Percentiles rank a stretch among this genome's conserved stretches.
phyloP scores from a whole-genome alignment of 2,888 invertebrate species.

The Dicranocentrus wangi region DNA sequence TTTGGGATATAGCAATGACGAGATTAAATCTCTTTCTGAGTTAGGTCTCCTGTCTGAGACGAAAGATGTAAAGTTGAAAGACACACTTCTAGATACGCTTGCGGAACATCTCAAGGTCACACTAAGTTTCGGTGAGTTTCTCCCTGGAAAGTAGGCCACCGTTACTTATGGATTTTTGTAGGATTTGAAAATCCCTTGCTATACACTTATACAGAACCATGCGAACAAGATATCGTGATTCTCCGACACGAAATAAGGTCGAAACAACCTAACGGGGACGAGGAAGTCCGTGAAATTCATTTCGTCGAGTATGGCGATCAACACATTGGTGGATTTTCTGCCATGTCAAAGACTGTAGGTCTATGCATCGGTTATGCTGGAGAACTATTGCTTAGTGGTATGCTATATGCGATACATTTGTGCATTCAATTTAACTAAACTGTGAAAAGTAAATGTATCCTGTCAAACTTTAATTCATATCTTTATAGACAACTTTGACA shows the following conservation, averaged over 20 bases:
- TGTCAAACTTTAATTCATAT: neutral
- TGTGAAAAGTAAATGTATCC: neutral
- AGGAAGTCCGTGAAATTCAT: conserved; percentile 5
- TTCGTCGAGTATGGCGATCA: conserved; percentile 40
- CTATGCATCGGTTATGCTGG: conserved; percentile 33
- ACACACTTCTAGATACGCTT: conserved; percentile 32
- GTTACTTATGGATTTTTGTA: neutral
- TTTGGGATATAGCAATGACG: neutral
- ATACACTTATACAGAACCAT: no score
- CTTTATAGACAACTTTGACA: neutral
- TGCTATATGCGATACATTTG: neutral
- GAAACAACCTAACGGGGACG: neutral
- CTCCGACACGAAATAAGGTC: conserved; percentile 15
- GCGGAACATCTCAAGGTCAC: conserved; percentile 6
- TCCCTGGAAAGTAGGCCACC: neutral
- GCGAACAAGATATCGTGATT: conserved; percentile 30
- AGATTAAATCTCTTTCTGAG: neutral
- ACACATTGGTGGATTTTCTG: conserved; percentile 45
- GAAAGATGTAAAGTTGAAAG: neutral
- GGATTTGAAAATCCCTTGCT: no score
- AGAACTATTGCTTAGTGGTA: conserved; percentile 38
- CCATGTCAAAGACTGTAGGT: conserved; percentile 51
- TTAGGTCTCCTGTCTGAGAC: conserved; percentile 20
- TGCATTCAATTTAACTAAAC: no score
- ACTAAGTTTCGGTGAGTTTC: conserved; percentile 22